phyloP scores from a whole-genome alignment of 2,888 invertebrate species.

The Drosophila antonietae region DNA sequence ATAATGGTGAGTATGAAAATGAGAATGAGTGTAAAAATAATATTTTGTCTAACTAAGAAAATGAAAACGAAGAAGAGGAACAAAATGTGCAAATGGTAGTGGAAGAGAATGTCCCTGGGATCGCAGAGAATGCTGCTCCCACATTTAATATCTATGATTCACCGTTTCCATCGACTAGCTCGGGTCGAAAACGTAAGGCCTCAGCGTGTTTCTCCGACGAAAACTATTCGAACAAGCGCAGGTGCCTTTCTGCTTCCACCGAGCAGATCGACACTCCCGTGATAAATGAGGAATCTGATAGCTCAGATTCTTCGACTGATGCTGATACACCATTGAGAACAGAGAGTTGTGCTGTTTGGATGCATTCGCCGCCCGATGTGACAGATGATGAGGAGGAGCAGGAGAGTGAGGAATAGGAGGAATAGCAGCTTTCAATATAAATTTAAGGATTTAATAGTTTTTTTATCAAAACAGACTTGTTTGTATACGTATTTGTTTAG shows the following conservation, averaged over 20 bases:
- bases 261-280: too few relatives aligned
- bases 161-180: neutral
- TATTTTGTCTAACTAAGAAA: too few relatives aligned
- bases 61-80: neutral
- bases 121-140: neutral
- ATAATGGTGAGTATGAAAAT: too few relatives aligned
- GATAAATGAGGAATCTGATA: neutral
- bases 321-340: neutral
- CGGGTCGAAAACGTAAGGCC: neutral
- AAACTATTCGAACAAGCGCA: neutral
- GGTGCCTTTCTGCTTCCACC: accelerated
- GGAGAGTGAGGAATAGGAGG: too few relatives aligned
- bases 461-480: neutral
- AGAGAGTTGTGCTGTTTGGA: neutral
- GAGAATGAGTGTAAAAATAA: too few relatives aligned
- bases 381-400: too few relatives aligned
- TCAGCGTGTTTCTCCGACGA: accelerated
- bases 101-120: neutral
- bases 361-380: neutral
- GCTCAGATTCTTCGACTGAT: neutral
- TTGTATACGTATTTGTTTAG: neutral
- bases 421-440: neutral
- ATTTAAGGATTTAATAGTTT: neutral
- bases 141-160: neutral
- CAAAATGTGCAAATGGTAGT: neutral